Percentiles rank a stretch among this genome's conserved stretches.
Conservation (phyloP, 2,888 invertebrate species). For the Neocrepidodera transversa region DNA sequence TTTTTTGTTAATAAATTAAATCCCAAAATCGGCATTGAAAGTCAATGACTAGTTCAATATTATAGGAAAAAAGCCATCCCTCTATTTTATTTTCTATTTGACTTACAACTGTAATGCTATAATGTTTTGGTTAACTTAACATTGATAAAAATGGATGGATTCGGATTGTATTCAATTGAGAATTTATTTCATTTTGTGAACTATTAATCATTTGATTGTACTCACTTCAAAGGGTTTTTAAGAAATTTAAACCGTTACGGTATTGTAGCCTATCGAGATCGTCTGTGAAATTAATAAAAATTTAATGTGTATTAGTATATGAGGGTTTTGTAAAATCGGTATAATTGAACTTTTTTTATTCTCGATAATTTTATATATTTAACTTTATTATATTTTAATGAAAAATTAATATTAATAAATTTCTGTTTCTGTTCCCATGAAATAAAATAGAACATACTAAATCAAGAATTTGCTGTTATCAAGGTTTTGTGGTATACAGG, state of each 20-base stretch:
- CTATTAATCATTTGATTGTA: slow-evolving; percentile 52
- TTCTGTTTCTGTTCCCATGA: too few relatives aligned
- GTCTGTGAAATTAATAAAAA: slow-evolving; percentile 43
- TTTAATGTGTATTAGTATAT: slow-evolving; percentile 2
- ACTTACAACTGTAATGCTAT: slow-evolving; percentile 57
- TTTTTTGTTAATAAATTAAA: slow-evolving; percentile 51
- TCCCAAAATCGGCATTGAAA: slow-evolving; percentile 55
- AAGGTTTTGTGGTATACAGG: too few relatives aligned
- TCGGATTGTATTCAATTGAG: slow-evolving; percentile 32
- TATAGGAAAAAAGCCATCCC: slow-evolving; percentile 51
- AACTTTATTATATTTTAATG: too few relatives aligned
- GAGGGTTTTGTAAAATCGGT: slow-evolving; percentile 8
- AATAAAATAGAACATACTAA: too few relatives aligned
- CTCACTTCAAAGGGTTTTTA: slow-evolving; percentile 38
- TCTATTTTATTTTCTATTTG: slow-evolving; percentile 48
- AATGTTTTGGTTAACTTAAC: slow-evolving; percentile 56
- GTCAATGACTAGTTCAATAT: slow-evolving; percentile 57
- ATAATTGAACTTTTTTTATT: neutral
- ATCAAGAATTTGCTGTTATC: too few relatives aligned
- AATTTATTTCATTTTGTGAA: slow-evolving; percentile 46
- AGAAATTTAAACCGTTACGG: slow-evolving; percentile 46
- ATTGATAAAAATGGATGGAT: slow-evolving; percentile 43
- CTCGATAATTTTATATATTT: too few relatives aligned
- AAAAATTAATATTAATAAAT: too few relatives aligned
- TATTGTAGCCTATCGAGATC: slow-evolving; percentile 29